These are phyloP conservation scores for Amphiura filiformis DNA, from an alignment of 35 echinoderm and acorn worm species.

Conservation along the genomic window DNA sequence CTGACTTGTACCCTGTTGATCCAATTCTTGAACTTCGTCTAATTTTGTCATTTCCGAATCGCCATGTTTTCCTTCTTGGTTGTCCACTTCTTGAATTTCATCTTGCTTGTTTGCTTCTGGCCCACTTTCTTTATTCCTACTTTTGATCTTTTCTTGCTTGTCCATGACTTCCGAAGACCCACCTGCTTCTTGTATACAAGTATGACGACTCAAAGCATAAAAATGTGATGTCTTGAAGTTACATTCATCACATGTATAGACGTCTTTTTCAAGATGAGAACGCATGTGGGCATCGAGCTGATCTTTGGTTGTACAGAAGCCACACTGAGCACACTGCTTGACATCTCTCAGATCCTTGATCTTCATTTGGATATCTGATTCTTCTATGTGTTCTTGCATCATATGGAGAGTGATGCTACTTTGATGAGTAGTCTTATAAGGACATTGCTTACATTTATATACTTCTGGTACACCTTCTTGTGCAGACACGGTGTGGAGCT, in stretches of 20 bases:
- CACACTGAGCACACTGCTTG: slow-evolving; percentile 73
- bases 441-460: not conserved
- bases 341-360: not conserved
- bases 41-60: too few species aligned
- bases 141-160: too few species aligned
- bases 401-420: not conserved
- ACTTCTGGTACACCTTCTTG: not conserved
- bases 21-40: too few species aligned
- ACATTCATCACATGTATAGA: slow-evolving; percentile 42
- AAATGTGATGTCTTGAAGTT: slow-evolving; percentile 25
- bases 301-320: slow-evolving; percentile 51
- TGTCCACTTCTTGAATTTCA: too few species aligned
- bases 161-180: not conserved
- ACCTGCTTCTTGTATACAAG: slow-evolving; percentile 18
- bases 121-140: too few species aligned
- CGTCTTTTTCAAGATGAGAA: slow-evolving; percentile 46
- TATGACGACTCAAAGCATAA: slow-evolving; percentile 13
- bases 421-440: not conserved
- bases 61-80: too few species aligned
- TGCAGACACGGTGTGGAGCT: not conserved
- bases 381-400: not conserved
- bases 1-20: too few species aligned
- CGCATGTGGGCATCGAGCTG: slow-evolving; percentile 59
- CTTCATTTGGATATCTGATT: not conserved
- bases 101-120: too few species aligned